phyloP scores from a whole-genome alignment of 2,888 invertebrate genomes.

The Azorinus chamasolen region DNA sequence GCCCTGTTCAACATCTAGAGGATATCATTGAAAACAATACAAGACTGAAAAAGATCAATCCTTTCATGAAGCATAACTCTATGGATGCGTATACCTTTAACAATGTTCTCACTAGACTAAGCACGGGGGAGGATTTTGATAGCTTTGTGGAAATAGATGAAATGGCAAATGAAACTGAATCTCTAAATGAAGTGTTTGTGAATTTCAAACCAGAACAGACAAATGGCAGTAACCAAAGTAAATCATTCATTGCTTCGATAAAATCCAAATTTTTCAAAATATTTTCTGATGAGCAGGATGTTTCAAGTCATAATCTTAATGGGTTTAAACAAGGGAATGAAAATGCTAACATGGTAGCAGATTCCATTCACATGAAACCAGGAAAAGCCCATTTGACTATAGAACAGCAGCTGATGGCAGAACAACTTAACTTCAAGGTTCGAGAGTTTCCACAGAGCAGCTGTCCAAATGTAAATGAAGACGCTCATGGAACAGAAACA shows the following conservation, averaged over 20 bases:
- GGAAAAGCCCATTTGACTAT: constrained; percentile 14
- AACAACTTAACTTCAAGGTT: constrained; percentile 65
- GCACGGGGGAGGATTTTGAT: constrained; percentile 18
- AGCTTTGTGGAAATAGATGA: constrained; percentile 37
- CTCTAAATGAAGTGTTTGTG: constrained; percentile 43
- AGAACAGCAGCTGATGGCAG: constrained; percentile 48
- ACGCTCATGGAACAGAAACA: too few relatives aligned
- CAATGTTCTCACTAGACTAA: constrained; percentile 19
- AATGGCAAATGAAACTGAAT: constrained; percentile 21
- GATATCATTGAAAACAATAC: too few relatives aligned
- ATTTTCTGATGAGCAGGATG: constrained; percentile 52
- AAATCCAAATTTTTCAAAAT: constrained; percentile 65
- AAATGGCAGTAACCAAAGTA: constrained; percentile 28
- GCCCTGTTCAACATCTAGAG: too few relatives aligned
- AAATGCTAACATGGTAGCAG: neutral
- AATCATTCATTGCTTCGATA: constrained; percentile 62
- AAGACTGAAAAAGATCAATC: constrained; percentile 28
- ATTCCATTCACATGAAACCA: neutral
- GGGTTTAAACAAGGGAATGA: neutral
- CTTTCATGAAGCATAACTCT: constrained; percentile 51
- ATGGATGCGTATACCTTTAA: constrained; percentile 49
- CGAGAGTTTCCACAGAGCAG: constrained; percentile 79
- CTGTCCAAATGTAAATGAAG: constrained; percentile 35
- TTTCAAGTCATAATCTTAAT: neutral
- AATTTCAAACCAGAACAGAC: constrained; percentile 45